Base-by-base conservation (phyloP, 2,888 invertebrate species). In the Chloroclysta siterata region DNA sequence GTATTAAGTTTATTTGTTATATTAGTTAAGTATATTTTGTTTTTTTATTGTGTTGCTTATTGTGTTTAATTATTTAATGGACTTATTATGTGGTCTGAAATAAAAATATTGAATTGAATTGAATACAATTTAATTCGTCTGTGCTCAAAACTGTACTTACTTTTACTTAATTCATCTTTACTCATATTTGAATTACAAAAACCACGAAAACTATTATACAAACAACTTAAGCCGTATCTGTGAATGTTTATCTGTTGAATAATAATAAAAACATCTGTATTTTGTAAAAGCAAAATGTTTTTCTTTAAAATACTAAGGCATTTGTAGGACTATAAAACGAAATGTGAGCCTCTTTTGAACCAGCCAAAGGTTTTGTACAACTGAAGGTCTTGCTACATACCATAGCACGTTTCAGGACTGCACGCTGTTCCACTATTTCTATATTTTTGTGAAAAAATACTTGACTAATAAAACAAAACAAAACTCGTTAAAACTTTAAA, bases 341-440 rank as follows among this genome's bases (percentile, higher is more conserved):
- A 65, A 65, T 65, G 54, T 28, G 17, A 53, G 28, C 56, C 48
- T 60, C 46, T 28, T 55, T 63, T 36, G 50, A 46, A 51, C 50
- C 36, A 46, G 50, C 33, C 60, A 55, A 51, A 28, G 52, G 55
- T 55, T 56, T 62, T 56, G 47, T 52, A 42, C 29, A 42, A 50
- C 41, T 48, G 41, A 57, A 41, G 41, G 33, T 50, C 14, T 29
- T 39, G 17, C 47, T 47, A 55, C 13, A 52, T 39, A 51, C 39
- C 4, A 36, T 7, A 15, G 11, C 15, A 36, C 11, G 50, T 33
- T 29, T 33, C 50, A 33, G 50, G 4, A 2, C 14, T 1, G 28
- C 10, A 4, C 28, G 14, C 6, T 2, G 11, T 41, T 41, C 0
- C 13, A n/a, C 0, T 41, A 5, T n/a, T 41, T 41, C 13, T n/a